Evolutionary conservation across 2,113 vertebrate genomes (phyloP).

Genomic region (Ceuthmochares aereus): DNA sequence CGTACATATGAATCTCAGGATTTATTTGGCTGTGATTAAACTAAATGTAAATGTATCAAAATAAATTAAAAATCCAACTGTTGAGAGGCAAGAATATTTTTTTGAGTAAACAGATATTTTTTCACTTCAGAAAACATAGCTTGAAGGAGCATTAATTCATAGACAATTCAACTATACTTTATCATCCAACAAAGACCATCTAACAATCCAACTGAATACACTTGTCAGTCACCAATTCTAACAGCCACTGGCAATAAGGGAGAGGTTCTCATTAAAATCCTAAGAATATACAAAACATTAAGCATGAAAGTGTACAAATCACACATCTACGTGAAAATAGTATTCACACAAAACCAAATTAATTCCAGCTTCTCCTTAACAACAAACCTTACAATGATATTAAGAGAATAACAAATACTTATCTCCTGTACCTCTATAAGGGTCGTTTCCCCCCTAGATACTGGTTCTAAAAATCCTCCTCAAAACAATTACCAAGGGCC

Average conservation of each 20-base stretch:
- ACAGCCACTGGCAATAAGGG: not conserved
- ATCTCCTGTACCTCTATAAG: not conserved
- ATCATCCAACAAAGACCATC: not conserved
- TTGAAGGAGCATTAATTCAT: not conserved
- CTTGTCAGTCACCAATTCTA: not conserved
- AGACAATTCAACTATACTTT: not conserved
- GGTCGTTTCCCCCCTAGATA: not conserved
- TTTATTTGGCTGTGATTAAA: not conserved
- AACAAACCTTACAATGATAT: not conserved
- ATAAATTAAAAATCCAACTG: not conserved
- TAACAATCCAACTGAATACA: not conserved
- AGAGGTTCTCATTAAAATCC: not conserved
- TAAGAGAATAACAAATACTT: slow-evolving; percentile 24
- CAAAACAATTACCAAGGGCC: not conserved
- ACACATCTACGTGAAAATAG: not conserved
- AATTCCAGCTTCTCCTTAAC: not conserved
- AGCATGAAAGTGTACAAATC: not conserved
- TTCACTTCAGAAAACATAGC: not conserved
- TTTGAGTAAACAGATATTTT: not conserved
- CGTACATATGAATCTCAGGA: not conserved
- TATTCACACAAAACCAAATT: not conserved
- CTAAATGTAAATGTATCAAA: not conserved
- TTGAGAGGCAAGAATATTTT: not conserved
- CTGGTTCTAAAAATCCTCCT: not conserved
- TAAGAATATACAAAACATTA: not conserved